These are phyloP conservation scores for Porites lobata DNA, from an alignment of 92 coral and sea anemone genomes.

Conservation along the genomic window DNA sequence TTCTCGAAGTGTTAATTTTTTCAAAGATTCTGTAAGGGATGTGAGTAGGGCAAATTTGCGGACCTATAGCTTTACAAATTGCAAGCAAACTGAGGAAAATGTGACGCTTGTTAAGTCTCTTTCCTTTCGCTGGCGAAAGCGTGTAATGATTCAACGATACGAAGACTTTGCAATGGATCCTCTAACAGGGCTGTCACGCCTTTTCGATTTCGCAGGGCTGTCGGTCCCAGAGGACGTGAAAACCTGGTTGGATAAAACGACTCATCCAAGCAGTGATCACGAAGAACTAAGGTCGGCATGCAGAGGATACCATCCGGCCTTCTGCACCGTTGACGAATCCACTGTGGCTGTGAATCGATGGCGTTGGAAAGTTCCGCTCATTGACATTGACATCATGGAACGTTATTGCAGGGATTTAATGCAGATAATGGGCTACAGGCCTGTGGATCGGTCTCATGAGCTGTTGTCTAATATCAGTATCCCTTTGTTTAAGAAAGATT, in stretches of 20 bases:
- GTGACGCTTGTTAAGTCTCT: constrained; percentile 33
- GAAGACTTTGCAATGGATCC: constrained; percentile 60
- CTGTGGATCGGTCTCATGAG: constrained; percentile 11
- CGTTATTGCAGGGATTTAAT: constrained; percentile 49
- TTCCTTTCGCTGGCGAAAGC: constrained; percentile 2
- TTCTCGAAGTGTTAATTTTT: constrained; percentile 37
- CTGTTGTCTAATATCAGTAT: constrained; percentile 23
- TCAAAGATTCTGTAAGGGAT: not conserved
- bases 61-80: constrained; percentile 4
- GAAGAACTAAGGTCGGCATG: not conserved
- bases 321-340: constrained; percentile 36
- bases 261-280: constrained; percentile 7
- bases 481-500: constrained; percentile 43
- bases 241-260: constrained; percentile 35
- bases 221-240: constrained; percentile 29
- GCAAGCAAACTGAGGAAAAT: constrained; percentile 37
- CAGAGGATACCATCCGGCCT: constrained; percentile 31
- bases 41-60: not conserved
- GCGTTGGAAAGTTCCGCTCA: constrained; percentile 24
- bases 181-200: constrained; percentile 20
- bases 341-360: constrained; percentile 30
- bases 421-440: constrained; percentile 45
- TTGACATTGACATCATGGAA: constrained; percentile 48
- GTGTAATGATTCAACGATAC: constrained; percentile 42
- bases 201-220: constrained; percentile 41